phyloP scores from a whole-genome alignment of 2,113 vertebrate species.

The Macrotis lagotis region DNA sequence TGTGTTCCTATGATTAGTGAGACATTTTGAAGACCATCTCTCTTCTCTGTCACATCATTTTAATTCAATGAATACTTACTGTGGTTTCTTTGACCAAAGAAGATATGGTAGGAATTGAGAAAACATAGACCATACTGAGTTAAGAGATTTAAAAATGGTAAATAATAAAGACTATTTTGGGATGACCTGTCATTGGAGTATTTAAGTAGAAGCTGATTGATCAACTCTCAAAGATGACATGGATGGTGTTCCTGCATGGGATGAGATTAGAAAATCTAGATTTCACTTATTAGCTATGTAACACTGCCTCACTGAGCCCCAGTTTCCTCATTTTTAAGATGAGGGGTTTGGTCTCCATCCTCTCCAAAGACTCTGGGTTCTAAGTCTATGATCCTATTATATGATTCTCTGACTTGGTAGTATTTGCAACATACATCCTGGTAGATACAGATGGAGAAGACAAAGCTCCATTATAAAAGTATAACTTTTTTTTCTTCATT shows the following conservation, averaged over 20 bases:
- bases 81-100: neutral
- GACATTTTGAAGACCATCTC: neutral
- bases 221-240: neutral
- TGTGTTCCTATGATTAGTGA: neutral
- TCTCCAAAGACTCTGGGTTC: neutral
- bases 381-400: neutral
- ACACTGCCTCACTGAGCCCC: neutral
- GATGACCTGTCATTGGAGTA: neutral
- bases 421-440: neutral
- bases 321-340: neutral
- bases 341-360: neutral
- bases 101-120: neutral
- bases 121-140: neutral
- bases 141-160: neutral
- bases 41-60: neutral
- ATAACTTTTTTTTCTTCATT: neutral
- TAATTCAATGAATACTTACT: neutral
- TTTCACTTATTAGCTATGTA: neutral
- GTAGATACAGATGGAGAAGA: neutral
- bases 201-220: neutral
- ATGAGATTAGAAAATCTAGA: neutral
- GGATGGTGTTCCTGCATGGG: neutral
- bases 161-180: neutral
- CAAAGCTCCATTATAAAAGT: neutral
- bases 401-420: neutral